Conservation (phyloP, 2,113 vertebrate species). For the Stictonetta naevosa region DNA sequence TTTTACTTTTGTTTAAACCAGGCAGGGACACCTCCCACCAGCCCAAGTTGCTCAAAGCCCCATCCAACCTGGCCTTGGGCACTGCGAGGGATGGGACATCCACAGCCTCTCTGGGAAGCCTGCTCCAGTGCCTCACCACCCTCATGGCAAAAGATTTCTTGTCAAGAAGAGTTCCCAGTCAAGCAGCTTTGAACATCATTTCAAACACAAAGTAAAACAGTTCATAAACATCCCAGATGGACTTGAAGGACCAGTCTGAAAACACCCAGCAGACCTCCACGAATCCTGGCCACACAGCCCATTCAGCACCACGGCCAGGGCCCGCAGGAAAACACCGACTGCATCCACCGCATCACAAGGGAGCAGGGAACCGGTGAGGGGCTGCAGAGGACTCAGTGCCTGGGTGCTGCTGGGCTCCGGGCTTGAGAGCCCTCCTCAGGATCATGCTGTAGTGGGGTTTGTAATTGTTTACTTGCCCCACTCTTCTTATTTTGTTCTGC, state of each 20-base stretch:
- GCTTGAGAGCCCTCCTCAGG: not conserved
- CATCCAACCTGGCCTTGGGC: too few species aligned
- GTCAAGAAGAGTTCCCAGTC: too few species aligned
- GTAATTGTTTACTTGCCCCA: not conserved
- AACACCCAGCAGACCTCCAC: rapidly evolving
- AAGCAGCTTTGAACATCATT: not conserved
- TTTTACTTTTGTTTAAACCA: not conserved
- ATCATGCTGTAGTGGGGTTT: not conserved
- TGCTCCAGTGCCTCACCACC: too few species aligned
- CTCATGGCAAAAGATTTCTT: too few species aligned
- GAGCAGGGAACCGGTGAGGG: rapidly evolving
- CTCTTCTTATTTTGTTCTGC: not conserved
- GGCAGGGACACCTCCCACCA: too few species aligned
- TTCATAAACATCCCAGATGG: not conserved
- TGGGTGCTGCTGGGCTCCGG: not conserved
- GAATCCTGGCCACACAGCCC: rapidly evolving
- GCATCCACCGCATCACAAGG: rapidly evolving
- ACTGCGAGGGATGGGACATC: too few species aligned
- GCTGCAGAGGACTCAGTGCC: too few species aligned
- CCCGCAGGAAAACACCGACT: rapidly evolving
- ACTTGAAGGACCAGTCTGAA: not conserved
- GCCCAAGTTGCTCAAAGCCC: too few species aligned
- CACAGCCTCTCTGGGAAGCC: too few species aligned
- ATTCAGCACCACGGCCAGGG: not conserved
- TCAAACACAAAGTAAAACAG: not conserved